phyloP scores from a whole-genome alignment of 2,888 invertebrate genomes.

The Hydraecia micacea region DNA sequence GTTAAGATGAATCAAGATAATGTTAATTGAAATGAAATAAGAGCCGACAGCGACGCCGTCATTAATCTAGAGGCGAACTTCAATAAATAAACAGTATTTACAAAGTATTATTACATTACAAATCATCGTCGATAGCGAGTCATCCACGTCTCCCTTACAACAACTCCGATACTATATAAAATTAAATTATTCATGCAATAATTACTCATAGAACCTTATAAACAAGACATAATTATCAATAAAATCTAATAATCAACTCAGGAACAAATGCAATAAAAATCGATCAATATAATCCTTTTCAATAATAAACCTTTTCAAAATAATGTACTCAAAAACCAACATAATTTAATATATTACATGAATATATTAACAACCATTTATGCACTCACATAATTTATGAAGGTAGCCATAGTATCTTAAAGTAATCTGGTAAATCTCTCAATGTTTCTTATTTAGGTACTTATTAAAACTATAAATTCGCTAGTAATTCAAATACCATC shows the following conservation, averaged over 20 bases:
- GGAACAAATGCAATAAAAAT: constrained; percentile 91
- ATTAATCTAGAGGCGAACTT: constrained; percentile 27
- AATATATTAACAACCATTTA: constrained; percentile 89
- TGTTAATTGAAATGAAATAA: constrained; percentile 34
- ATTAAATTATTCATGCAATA: constrained; percentile 86
- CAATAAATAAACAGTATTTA: constrained; percentile 71
- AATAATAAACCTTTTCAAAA: constrained; percentile 84
- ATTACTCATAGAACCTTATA: constrained; percentile 83
- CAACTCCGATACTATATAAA: constrained; percentile 77
- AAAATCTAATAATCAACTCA: constrained; percentile 90
- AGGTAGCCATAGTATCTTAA: constrained; percentile 88
- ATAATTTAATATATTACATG: constrained; percentile 86
- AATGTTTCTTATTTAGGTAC: constrained; percentile 82
- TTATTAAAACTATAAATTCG: constrained; percentile 89
- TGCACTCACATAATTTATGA: constrained; percentile 84
- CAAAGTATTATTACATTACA: constrained; percentile 54
- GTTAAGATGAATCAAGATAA: constrained; percentile 32
- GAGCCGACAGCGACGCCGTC: constrained; percentile 20
- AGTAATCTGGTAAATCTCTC: constrained; percentile 89
- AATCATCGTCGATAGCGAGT: constrained; percentile 35
- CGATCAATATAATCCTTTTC: constrained; percentile 83
- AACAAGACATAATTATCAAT: constrained; percentile 84
- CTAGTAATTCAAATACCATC: constrained; percentile 89
- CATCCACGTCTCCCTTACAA: constrained; percentile 82
- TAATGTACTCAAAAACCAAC: constrained; percentile 84